Evolutionary conservation across 2,888 invertebrate species (phyloP).

Genomic region (Hirtodrosophila cameraria): DNA sequence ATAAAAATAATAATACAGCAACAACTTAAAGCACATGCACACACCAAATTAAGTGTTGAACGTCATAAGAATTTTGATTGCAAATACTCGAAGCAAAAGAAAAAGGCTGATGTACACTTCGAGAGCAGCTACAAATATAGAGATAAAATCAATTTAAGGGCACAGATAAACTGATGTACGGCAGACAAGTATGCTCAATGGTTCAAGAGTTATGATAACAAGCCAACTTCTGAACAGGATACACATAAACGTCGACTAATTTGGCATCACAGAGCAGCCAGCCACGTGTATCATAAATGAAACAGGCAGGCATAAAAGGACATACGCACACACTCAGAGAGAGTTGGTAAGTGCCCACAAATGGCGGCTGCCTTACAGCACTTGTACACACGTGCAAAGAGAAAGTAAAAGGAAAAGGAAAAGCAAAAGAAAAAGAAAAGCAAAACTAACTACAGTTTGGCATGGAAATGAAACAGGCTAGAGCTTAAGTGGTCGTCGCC

Average conservation of each 20-base stretch:
- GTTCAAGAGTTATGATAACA: background rate
- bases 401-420: no score
- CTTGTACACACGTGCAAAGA: conserved; percentile 10
- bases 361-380: conserved; percentile 51
- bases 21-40: conserved; percentile 13
- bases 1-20: conserved; percentile 13
- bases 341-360: conserved; percentile 57
- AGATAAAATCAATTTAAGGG: conserved; percentile 38
- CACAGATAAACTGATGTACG: background rate
- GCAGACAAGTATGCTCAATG: background rate
- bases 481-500: conserved; percentile 49
- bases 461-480: conserved; percentile 56
- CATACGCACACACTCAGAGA: conserved; percentile 13
- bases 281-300: conserved; percentile 59
- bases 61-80: conserved; percentile 73
- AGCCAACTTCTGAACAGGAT: background rate
- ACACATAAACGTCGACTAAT: conserved; percentile 36
- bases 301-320: conserved; percentile 18
- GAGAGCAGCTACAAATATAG: background rate
- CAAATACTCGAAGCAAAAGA: conserved; percentile 42
- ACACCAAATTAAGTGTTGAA: conserved; percentile 61
- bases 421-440: conserved; percentile 28
- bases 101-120: conserved; percentile 12
- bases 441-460: conserved; percentile 46
- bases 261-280: conserved; percentile 21